A percentile compares a stretch with the other conserved stretches of the same genome.
Conservation (phyloP, 2,888 invertebrate genomes). For the Lycaena phlaeas region DNA sequence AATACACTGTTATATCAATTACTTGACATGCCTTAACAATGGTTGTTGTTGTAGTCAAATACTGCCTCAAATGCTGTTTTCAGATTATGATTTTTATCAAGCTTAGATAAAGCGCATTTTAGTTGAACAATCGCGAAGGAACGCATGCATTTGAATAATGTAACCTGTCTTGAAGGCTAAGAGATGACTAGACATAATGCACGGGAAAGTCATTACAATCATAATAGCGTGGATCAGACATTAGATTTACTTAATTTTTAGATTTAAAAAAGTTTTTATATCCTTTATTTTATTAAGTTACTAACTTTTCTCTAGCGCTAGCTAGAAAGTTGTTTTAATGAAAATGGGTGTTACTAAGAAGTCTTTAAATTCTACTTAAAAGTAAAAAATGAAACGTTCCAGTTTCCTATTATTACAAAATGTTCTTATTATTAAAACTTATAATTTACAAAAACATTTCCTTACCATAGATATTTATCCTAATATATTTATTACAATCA, state of each 20-base stretch:
- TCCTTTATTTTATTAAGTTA: no score
- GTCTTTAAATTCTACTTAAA: no score
- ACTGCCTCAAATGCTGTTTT: neutral
- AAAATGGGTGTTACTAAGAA: no score
- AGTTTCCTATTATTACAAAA: no score
- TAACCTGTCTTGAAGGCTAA: slow-evolving; percentile 53
- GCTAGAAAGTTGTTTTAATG: no score
- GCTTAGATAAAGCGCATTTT: neutral
- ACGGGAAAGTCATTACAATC: slow-evolving; percentile 38
- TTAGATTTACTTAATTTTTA: neutral
- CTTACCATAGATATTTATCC: no score
- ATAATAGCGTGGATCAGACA: slow-evolving; percentile 18
- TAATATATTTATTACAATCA: no score
- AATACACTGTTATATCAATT: slow-evolving; percentile 6
- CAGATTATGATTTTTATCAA: neutral
- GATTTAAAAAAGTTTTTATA: no score
- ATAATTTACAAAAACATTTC: no score
- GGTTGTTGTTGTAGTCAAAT: neutral
- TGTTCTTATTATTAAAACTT: no score
- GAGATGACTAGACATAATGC: slow-evolving; percentile 65
- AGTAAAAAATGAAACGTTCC: no score
- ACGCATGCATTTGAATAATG: slow-evolving; percentile 64
- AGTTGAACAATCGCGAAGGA: slow-evolving; percentile 24
- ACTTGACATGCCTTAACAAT: slow-evolving; percentile 2
- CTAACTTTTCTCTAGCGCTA: no score